phyloP scores from a whole-genome alignment of 1,140 invertebrate species.

The Triops cancriformis region DNA sequence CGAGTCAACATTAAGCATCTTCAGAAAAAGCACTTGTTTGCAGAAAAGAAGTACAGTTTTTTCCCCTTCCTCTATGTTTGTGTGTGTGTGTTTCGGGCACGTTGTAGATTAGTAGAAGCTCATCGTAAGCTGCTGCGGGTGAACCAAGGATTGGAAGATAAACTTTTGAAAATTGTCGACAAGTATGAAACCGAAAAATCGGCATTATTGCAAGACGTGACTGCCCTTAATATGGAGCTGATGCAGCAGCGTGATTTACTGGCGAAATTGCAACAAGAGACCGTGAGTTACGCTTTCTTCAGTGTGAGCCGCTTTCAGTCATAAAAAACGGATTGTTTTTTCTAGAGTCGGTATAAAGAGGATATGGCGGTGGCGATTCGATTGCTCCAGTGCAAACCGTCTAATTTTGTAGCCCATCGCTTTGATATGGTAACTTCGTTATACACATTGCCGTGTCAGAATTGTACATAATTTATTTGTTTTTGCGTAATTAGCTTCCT shows the following conservation, averaged over 20 bases:
- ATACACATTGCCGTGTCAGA: background rate
- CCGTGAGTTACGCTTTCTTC: constrained; percentile 54
- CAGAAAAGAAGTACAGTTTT: background rate
- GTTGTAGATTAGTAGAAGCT: constrained; percentile 71
- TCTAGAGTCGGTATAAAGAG: constrained; percentile 83
- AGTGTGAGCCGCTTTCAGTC: background rate
- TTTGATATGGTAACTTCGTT: constrained; percentile 69
- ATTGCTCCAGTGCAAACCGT: constrained; percentile 87
- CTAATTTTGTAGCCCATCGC: constrained; percentile 87
- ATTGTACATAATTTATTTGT: too few relatives aligned
- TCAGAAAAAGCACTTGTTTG: background rate
- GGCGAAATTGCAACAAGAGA: constrained; percentile 79
- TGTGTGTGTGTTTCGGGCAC: too few relatives aligned
- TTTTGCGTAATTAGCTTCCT: too few relatives aligned
- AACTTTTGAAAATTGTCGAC: constrained; percentile 83
- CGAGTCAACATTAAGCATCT: background rate
- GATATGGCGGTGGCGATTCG: constrained; percentile 91
- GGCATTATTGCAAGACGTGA: constrained; percentile 74
- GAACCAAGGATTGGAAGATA: constrained; percentile 91
- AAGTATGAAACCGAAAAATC: constrained; percentile 85
- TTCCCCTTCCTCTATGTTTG: background rate
- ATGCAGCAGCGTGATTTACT: constrained; percentile 80
- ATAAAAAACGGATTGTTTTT: constrained; percentile 32
- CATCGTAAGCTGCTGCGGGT: constrained; percentile 89
- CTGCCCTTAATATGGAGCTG: constrained; percentile 72